Base-by-base conservation (phyloP, 2,888 invertebrate genomes). In the Hipparchia sbordonii region DNA sequence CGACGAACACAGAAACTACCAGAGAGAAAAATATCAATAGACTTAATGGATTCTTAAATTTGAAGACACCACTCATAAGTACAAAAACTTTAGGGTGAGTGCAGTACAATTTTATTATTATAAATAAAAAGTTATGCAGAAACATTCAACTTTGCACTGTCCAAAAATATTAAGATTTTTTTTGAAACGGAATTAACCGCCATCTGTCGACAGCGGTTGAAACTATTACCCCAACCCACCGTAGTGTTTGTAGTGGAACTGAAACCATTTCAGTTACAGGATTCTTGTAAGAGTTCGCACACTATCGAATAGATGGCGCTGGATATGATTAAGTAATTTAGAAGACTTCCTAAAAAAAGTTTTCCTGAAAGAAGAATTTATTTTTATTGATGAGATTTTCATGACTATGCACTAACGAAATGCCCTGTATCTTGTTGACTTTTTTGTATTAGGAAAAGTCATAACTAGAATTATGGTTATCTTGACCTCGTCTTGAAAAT, bases 41-140 rank as follows among this genome's bases (percentile, higher is more conserved):
- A 70, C 84, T 95, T 48, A 96, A 96, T 80, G 96, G 96, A 57
- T 96, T 96, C 81, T 93, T 96, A 71, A 96, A 94, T 80, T 86
- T 96, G 81, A 96, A 96, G 88, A 96, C 96, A 13, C 96, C 96
- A 0, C 92, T 96, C 69, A 96, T 97, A 80, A 96, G 96, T 80
- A 96, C 96, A 10, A 96, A 96, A 84, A 95, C 96, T 45, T 88
- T 96, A 72, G 96, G 96, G 96, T 96, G 87, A 96, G 96, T 95
- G 23, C 1, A 23, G 0, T 23, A 23, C 23, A 23, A 23, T 23
- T 23, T 23, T 23, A 23, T 23, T 23, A 23, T 0, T n/a, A 45
- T 45, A 8, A 2, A 8, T 46, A 6, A 7, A 52, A 51, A 59
- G 0, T 46, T 6, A 6, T 46, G 4, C 6, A 46, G 6, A 46